Base-by-base conservation (phyloP, 1,140 invertebrate genomes). In the Ceratosolen solmsi region DNA sequence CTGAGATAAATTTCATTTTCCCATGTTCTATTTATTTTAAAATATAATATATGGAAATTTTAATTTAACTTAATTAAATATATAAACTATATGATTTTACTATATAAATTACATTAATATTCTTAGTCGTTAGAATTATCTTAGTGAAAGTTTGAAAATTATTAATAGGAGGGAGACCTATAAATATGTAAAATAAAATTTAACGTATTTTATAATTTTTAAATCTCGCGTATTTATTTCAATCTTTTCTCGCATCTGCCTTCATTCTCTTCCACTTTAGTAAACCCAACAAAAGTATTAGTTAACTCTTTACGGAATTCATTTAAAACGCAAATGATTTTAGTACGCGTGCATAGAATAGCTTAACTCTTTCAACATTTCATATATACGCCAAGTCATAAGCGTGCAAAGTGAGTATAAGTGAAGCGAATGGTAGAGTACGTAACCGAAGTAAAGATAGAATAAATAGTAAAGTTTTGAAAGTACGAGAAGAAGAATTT, bases 271-370 rank as follows among this genome's bases (percentile, higher is more conserved):
- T 72, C 13, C n/a, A 27, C 0, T 56, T 17, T 27, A 68, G 27
- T 68, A 20, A 8, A n/a, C 9, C 1, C 15, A 41, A 68, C 60
- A 51, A 78, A 68, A 49, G 25, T 68, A 36, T 54, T 70, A 54
- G 27, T 51, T 41, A 15, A 68, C 75, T 68, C 41, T 49, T 54
- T 54, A n/a, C 17, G 27, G n/a, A 78, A 70, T 78, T 68, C 27
- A 49, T 38, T 41, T 27, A 72, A 49, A 72, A 72, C 41, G 70
- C 60, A 68, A 72, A 72, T 51, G 41, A 72, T 72, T 70, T 70
- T 2, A 68, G 68, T 70, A 46, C 36, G 17, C 22, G 68, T 27
- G 41, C 25, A 49, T 72, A 27, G 13, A 72, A 51, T 30, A 30
- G 25, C 25, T 49, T 72, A 27, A 46, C 33, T 46, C 46, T 70